A percentile compares a stretch with the other conserved stretches of the same genome.
phyloP scores from a whole-genome alignment of 2,113 vertebrate species.

The Ceyx cyanopectus region DNA sequence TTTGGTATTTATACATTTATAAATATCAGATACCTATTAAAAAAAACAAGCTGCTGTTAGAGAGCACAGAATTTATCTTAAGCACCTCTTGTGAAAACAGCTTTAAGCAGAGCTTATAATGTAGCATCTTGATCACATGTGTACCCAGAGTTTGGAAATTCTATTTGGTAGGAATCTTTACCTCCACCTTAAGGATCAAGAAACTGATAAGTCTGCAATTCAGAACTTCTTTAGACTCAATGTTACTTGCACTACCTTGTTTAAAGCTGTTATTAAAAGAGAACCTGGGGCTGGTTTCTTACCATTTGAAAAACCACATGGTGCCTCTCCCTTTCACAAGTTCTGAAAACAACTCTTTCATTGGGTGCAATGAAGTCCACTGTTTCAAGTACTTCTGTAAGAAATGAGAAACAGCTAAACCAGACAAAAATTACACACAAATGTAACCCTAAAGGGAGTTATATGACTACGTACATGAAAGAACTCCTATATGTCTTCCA shows the following conservation, averaged over 20 bases:
- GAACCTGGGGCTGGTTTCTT: background rate
- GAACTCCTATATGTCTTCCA: background rate
- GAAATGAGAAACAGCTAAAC: conserved; percentile 27
- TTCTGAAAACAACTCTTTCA: conserved; percentile 93
- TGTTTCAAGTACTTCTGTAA: conserved; percentile 87
- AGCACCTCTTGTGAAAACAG: background rate
- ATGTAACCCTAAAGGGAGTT: background rate
- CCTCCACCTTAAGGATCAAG: background rate
- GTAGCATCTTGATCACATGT: background rate
- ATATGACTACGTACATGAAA: background rate
- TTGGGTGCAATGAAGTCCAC: conserved; percentile 95
- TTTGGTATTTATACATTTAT: background rate
- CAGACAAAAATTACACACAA: background rate
- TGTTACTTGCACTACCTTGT: background rate
- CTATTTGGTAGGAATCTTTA: background rate
- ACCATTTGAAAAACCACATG: conserved; percentile 96
- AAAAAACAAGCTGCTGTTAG: background rate
- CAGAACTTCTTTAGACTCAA: background rate
- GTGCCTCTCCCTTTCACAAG: conserved; percentile 87
- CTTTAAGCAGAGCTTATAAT: background rate
- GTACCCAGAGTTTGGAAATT: background rate
- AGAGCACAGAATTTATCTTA: background rate
- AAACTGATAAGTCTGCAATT: background rate
- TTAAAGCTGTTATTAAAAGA: background rate
- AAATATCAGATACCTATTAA: background rate